Percentiles rank a stretch among this genome's conserved stretches.
phyloP scores from a whole-genome alignment of 2,888 invertebrate genomes.

The Harpalus rubripes region DNA sequence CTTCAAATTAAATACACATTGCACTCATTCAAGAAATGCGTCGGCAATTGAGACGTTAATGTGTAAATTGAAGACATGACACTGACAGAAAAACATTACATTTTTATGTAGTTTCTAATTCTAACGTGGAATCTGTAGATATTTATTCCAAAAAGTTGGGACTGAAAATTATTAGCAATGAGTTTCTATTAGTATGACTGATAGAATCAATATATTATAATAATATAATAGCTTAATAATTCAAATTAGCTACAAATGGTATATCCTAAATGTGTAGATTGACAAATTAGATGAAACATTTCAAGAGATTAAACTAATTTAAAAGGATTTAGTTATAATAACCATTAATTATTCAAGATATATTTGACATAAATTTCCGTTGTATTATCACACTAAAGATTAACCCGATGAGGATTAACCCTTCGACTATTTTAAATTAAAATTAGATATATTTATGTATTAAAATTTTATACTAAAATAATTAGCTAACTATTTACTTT shows the following conservation, averaged over 20 bases:
- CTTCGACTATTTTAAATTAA: conserved; percentile 5
- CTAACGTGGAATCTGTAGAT: no score
- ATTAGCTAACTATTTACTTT: neutral
- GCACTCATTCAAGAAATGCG: no score
- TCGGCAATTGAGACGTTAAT: no score
- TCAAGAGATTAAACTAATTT: conserved; percentile 31
- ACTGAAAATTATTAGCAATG: no score
- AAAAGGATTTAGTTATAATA: conserved; percentile 25
- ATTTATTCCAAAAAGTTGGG: no score
- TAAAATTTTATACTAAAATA: neutral
- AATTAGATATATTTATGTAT: neutral
- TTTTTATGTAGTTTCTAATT: no score
- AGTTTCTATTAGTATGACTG: neutral
- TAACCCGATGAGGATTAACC: neutral
- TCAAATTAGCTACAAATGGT: conserved; percentile 16
- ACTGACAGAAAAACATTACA: no score
- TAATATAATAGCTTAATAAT: neutral
- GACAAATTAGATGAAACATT: conserved; percentile 31
- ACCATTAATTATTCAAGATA: conserved; percentile 19
- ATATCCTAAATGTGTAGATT: conserved; percentile 14
- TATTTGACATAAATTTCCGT: conserved; percentile 22
- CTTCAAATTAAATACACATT: neutral
- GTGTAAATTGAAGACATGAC: no score
- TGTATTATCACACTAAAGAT: neutral
- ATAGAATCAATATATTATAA: neutral